phyloP scores from a whole-genome alignment of 1,140 invertebrate species.

The Antheraea pernyi region DNA sequence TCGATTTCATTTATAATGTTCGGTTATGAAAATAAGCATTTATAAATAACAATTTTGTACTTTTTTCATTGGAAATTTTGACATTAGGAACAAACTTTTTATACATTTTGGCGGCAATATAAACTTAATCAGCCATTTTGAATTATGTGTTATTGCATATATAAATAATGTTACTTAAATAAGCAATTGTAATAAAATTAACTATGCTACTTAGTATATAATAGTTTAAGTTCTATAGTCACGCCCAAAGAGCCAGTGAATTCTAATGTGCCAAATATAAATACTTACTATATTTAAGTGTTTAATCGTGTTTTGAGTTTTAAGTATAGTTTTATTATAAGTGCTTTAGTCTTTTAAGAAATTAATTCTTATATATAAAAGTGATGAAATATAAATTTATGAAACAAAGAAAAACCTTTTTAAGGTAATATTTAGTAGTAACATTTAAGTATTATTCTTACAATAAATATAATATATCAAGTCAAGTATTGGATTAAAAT shows the following conservation, averaged over 20 bases:
- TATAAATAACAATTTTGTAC: not conserved
- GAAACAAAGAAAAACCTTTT: not conserved
- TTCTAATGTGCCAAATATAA: conserved; percentile 54
- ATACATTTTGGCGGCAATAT: not conserved
- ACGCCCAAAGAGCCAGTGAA: conserved; percentile 51
- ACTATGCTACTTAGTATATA: conserved; percentile 17
- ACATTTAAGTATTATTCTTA: too few species aligned
- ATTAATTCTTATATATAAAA: not conserved
- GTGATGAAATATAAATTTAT: not conserved
- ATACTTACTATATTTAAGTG: not conserved
- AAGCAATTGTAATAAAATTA: not conserved
- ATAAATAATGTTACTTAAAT: too few species aligned
- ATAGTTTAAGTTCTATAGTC: conserved; percentile 18
- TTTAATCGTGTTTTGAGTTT: conserved; percentile 22
- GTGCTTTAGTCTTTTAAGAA: not conserved
- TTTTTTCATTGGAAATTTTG: not conserved
- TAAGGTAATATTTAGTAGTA: not conserved
- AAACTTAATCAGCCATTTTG: not conserved
- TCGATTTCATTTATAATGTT: too few species aligned
- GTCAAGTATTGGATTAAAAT: too few species aligned
- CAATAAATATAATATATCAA: too few species aligned
- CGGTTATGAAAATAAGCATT: too few species aligned
- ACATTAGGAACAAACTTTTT: not conserved
- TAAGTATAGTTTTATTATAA: conserved; percentile 23
- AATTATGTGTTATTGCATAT: not conserved